Base-by-base conservation (phyloP, 2,113 vertebrate species). In the Elephas maximus region DNA sequence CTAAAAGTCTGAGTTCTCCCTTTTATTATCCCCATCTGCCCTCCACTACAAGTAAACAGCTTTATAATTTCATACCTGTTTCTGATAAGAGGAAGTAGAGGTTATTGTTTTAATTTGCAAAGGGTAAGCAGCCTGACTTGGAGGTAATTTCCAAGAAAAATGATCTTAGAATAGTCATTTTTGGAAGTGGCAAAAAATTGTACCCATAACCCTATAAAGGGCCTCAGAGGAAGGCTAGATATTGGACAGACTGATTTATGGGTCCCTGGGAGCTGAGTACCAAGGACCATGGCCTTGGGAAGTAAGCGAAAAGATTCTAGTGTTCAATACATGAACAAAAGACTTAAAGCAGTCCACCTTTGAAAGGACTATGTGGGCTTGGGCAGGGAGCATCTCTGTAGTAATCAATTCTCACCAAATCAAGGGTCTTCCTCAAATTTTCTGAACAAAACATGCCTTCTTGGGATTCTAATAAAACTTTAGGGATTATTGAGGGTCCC, bases 101-200 rank as follows among this genome's bases (percentile, higher is more conserved):
- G 10, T 53, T 86, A 74, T 84, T 85, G 10, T n/a, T 86, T 89
- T 82, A 67, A 74, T 69, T 88, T 67, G 57, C 74, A 93, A 92
- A 89, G 44, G 26, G 18, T 3, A 88, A 12, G 74, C 78, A 85
- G 45, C 1, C 1, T 23, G 77, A 48, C 23, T 23, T 63, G 67
- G 20, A 95, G 28, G 10, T 88, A 37, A 85, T 91, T 94, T 97
- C 8, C 63, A 14, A 60, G n/a, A 83, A 45, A 92, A 84, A 51
- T 37, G 8, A 8, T 3, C 30, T 53, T 62, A 87, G 28, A 65
- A 45, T 30, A 21, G 7, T 37, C 41, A 17, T 44, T 83, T 4
- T 86, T 37, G 81, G 18, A 77, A 65, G 33, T 81, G 14, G 44
- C 78, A 80, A 84, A 48, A 11, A 8, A 14, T 88, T 91, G 71